Evolutionary conservation across 2,797 vertebrate species (phyloP).

Genomic region (Avahi laniger): DNA sequence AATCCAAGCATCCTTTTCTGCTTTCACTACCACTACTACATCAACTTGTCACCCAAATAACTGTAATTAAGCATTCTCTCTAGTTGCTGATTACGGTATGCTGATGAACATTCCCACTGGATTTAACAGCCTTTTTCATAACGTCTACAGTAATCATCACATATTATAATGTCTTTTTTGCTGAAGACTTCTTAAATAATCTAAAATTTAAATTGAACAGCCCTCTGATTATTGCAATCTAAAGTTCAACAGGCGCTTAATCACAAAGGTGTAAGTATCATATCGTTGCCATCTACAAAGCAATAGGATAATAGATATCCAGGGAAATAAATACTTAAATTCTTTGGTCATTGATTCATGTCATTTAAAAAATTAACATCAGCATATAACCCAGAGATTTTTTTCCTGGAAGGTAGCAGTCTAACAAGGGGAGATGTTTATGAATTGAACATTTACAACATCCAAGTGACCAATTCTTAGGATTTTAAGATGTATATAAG

Average conservation of each 20-base stretch:
- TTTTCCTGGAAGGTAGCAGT: neutral
- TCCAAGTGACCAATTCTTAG: neutral
- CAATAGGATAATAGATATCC: slow-evolving; percentile 77
- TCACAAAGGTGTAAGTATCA: slow-evolving; percentile 85
- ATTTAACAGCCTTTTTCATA: slow-evolving; percentile 84
- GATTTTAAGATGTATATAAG: neutral
- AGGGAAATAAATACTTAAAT: slow-evolving; percentile 76
- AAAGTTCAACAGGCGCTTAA: slow-evolving; percentile 87
- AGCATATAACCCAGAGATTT: neutral
- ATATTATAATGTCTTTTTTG: slow-evolving; percentile 84
- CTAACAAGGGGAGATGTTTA: neutral
- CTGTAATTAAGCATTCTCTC: slow-evolving; percentile 86
- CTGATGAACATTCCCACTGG: slow-evolving; percentile 88
- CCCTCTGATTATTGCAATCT: slow-evolving; percentile 86
- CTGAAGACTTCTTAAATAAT: slow-evolving; percentile 86
- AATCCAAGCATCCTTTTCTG: slow-evolving; percentile 81
- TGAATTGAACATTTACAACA: neutral
- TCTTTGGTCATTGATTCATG: slow-evolving; percentile 59
- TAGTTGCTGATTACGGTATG: slow-evolving; percentile 84
- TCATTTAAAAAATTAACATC: slow-evolving; percentile 47
- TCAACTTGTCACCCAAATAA: slow-evolving; percentile 87
- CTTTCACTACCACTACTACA: slow-evolving; percentile 80
- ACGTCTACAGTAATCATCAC: slow-evolving; percentile 86
- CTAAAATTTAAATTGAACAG: slow-evolving; percentile 87
- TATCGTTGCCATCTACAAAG: slow-evolving; percentile 79